A percentile compares a stretch with the other conserved stretches of the same genome.
These are phyloP conservation scores for Malaclemys terrapin DNA, from an alignment of 2,113 vertebrate species.

Conservation along the genomic window DNA sequence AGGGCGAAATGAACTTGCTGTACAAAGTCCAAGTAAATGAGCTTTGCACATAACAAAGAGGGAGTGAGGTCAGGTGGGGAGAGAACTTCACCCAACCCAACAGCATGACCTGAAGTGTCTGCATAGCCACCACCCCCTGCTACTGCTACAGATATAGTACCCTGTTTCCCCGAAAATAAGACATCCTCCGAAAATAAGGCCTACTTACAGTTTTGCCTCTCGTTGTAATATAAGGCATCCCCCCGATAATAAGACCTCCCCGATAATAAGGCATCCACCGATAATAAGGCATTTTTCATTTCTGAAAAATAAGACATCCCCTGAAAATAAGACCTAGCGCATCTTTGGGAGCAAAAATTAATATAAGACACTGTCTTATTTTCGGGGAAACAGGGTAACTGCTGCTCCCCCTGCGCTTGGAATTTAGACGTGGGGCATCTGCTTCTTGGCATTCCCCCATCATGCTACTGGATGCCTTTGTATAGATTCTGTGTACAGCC, in stretches of 20 bases:
- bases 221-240: too few relatives aligned
- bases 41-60: not conserved
- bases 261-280: too few relatives aligned
- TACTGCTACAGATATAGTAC: not conserved
- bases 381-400: too few relatives aligned
- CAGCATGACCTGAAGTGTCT: not conserved
- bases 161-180: too few relatives aligned
- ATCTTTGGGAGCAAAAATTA: too few relatives aligned
- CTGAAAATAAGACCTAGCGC: too few relatives aligned
- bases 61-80: not conserved
- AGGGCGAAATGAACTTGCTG: not conserved
- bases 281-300: too few relatives aligned
- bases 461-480: not conserved
- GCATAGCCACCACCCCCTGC: not conserved
- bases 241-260: too few relatives aligned
- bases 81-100: not conserved
- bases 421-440: fast-evolving
- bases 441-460: not conserved
- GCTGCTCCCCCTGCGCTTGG: not conserved
- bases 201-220: too few relatives aligned
- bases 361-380: too few relatives aligned
- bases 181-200: too few relatives aligned
- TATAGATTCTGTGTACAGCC: not conserved
- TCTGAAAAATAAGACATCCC: too few relatives aligned
- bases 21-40: not conserved